These are phyloP conservation scores for Chiloscyllium punctatum DNA, from an alignment of 2,797 vertebrate species.

Conservation along the genomic window DNA sequence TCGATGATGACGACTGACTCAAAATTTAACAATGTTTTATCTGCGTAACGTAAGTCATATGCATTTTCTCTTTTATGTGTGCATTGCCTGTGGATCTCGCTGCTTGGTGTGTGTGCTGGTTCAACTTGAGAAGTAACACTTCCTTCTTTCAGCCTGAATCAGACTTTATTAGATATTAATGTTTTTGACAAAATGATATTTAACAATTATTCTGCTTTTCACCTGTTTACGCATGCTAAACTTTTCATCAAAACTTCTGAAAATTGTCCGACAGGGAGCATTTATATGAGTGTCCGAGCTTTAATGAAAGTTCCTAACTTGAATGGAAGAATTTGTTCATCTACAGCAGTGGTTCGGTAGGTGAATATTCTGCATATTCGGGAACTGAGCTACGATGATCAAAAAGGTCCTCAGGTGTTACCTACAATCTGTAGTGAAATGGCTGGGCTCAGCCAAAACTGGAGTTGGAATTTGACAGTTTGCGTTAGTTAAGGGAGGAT, in stretches of 20 bases:
- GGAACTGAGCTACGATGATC: background rate
- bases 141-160: background rate
- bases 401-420: background rate
- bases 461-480: background rate
- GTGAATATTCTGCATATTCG: background rate
- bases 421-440: background rate
- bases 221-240: background rate
- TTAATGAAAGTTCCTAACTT: background rate
- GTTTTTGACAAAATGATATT: background rate
- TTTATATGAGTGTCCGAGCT: background rate
- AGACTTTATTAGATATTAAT: background rate
- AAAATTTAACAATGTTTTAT: background rate
- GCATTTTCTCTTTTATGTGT: background rate
- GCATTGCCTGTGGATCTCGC: background rate
- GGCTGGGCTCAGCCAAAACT: background rate
- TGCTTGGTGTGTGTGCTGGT: background rate
- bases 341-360: background rate
- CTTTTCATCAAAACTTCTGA: background rate
- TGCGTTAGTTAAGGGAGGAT: background rate
- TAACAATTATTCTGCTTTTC: background rate
- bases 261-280: background rate
- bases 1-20: background rate
- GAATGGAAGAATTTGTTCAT: background rate
- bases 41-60: conserved; percentile 24
- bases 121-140: background rate